A percentile compares a stretch with the other conserved stretches of the same genome.
Evolutionary conservation across 2,797 vertebrate genomes (phyloP).

Genomic region (Chaetophractus vellerosus): DNA sequence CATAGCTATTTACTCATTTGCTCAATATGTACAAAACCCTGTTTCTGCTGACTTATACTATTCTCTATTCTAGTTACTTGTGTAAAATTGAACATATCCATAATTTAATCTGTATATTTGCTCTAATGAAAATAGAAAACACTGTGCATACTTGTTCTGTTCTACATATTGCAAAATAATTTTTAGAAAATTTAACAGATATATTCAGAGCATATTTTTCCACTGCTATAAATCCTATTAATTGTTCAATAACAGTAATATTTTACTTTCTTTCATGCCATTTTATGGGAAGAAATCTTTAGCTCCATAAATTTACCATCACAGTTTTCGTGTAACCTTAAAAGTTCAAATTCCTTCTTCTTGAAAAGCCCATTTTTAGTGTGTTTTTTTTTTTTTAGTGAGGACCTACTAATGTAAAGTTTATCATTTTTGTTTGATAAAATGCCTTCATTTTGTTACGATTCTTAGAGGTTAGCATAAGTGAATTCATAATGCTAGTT

Average conservation of each 20-base stretch:
- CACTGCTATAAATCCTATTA: background rate
- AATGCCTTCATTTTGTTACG: background rate
- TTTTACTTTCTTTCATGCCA: background rate
- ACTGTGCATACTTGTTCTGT: background rate
- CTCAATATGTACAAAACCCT: background rate
- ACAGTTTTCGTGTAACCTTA: background rate
- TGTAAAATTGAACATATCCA: background rate
- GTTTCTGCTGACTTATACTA: background rate
- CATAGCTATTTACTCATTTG: background rate
- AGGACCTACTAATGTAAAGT: background rate
- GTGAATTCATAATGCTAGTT: background rate
- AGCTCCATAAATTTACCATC: background rate
- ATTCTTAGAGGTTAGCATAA: background rate
- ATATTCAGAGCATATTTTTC: background rate
- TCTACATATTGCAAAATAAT: background rate
- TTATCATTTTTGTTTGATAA: background rate
- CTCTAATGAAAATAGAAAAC: background rate
- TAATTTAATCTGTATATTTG: background rate
- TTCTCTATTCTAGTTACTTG: background rate
- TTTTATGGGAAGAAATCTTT: background rate
- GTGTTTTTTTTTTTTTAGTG: background rate
- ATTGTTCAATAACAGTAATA: background rate
- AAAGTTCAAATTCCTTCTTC: background rate
- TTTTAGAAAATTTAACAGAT: background rate
- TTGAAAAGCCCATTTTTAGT: background rate